phyloP scores from a whole-genome alignment of 2,797 vertebrate species.

The Liparis tanakae region DNA sequence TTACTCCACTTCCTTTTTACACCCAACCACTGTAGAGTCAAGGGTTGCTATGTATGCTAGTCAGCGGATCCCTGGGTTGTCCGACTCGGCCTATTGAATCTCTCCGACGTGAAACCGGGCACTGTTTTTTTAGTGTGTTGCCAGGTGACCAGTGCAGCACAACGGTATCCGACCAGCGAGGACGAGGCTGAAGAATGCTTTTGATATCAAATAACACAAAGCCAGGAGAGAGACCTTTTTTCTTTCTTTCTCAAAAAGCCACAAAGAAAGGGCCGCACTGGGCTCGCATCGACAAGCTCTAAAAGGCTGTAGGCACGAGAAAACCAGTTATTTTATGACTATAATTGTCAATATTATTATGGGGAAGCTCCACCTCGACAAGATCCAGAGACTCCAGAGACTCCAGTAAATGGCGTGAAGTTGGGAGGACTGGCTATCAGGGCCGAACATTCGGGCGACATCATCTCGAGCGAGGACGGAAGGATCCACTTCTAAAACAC shows the following conservation, averaged over 20 bases:
- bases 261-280: conserved; percentile 36
- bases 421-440: conserved; percentile 5
- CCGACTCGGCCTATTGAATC: conserved; percentile 42
- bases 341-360: neutral
- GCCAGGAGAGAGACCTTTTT: conserved; percentile 43
- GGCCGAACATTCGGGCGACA: too few relatives aligned
- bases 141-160: conserved; percentile 65
- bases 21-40: conserved; percentile 3
- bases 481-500: neutral
- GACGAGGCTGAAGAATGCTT: conserved; percentile 62
- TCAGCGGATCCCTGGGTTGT: conserved; percentile 32
- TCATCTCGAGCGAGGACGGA: too few relatives aligned
- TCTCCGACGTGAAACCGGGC: conserved; percentile 52
- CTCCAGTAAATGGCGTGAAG: conserved; percentile 30
- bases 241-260: conserved; percentile 25
- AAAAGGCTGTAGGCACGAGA: conserved; percentile 38
- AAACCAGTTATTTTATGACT: conserved; percentile 51
- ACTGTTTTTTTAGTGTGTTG: conserved; percentile 58
- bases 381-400: conserved; percentile 44
- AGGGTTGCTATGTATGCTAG: conserved; percentile 45
- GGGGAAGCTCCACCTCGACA: conserved; percentile 38
- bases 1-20: too few relatives aligned
- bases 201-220: conserved; percentile 69
- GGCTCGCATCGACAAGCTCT: conserved; percentile 39
- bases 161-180: conserved; percentile 42